phyloP scores from a whole-genome alignment of 2,888 invertebrate genomes.

The Xestia ashworthii region DNA sequence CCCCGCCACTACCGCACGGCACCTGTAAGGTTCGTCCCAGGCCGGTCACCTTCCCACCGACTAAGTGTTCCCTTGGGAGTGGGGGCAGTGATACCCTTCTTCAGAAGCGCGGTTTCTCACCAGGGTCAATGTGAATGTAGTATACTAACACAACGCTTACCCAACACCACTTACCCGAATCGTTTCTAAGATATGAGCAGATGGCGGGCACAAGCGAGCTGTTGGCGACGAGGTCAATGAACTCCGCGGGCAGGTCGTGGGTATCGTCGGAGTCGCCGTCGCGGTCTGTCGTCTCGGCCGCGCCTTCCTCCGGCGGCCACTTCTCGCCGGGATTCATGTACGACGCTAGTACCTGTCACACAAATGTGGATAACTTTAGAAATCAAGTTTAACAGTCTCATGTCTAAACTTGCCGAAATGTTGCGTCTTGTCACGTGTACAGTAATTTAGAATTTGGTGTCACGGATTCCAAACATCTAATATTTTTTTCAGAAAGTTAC shows the following conservation, averaged over 20 bases:
- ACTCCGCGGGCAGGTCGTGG: constrained; percentile 92
- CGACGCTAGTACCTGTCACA: constrained; percentile 94
- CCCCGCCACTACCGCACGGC: too few relatives aligned
- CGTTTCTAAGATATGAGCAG: constrained; percentile 97
- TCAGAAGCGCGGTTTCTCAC: not conserved
- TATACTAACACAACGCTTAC: not conserved
- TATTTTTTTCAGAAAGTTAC: too few relatives aligned
- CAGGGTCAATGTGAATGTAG: not conserved
- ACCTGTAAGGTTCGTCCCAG: too few relatives aligned
- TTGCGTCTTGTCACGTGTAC: too few relatives aligned
- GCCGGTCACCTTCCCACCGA: too few relatives aligned
- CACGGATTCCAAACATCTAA: too few relatives aligned
- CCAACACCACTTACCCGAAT: constrained; percentile 90
- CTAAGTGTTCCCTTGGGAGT: not conserved
- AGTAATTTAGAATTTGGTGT: too few relatives aligned
- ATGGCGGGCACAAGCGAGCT: constrained; percentile 97
- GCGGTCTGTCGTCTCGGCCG: constrained; percentile 80
- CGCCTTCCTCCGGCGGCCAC: constrained; percentile 87
- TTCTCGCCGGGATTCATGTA: constrained; percentile 95
- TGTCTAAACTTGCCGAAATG: too few relatives aligned
- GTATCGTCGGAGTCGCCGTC: constrained; percentile 71
- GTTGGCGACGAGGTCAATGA: constrained; percentile 94
- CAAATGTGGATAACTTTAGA: too few relatives aligned
- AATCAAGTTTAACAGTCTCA: too few relatives aligned
- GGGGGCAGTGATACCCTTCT: not conserved